phyloP scores from a whole-genome alignment of 2,888 invertebrate genomes.

The Lasioglossum vierecki region DNA sequence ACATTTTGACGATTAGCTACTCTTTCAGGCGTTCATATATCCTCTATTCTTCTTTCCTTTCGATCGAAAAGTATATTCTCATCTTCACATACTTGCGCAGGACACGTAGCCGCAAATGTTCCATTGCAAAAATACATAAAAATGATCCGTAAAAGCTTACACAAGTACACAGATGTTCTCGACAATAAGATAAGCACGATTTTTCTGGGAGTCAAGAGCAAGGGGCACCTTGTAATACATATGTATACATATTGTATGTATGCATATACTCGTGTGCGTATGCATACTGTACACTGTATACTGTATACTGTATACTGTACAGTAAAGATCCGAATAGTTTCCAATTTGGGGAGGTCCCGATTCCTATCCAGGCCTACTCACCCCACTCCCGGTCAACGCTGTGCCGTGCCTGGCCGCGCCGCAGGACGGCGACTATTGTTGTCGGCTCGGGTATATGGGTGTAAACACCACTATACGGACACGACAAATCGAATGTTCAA shows the following conservation, averaged over 20 bases:
- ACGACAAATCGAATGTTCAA: too few relatives aligned
- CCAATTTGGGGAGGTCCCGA: too few relatives aligned
- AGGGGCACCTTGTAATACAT: not conserved
- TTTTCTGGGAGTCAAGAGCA: not conserved
- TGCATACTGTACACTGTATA: too few relatives aligned
- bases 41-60: not conserved
- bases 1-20: not conserved
- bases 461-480: too few relatives aligned
- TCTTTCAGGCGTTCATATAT: not conserved
- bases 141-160: not conserved
- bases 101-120: not conserved
- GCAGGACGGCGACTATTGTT: too few relatives aligned
- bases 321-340: too few relatives aligned
- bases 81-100: not conserved
- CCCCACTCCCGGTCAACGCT: too few relatives aligned
- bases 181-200: not conserved
- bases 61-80: not conserved
- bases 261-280: too few relatives aligned
- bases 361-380: too few relatives aligned
- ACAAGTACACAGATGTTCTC: conserved; percentile 1
- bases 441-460: too few relatives aligned
- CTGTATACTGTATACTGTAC: too few relatives aligned
- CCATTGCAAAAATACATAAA: conserved; percentile 5
- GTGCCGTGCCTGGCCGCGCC: too few relatives aligned
- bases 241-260: not conserved